Conservation (phyloP, 2,797 vertebrate species). For the Cuniculus paca region DNA sequence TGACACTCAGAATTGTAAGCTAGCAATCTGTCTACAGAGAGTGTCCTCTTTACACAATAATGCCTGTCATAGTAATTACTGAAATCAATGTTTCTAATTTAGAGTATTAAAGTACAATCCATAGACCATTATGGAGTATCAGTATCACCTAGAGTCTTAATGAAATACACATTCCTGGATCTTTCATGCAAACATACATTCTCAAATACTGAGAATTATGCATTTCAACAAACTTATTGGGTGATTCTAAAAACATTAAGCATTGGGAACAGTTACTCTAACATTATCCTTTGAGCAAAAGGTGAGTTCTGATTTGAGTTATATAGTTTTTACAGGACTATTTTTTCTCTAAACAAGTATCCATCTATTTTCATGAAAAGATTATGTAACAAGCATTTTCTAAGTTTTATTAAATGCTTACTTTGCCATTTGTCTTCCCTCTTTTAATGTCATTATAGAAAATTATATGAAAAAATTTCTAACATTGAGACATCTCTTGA, state of each 20-base stretch:
- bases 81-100: neutral
- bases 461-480: conserved; percentile 11
- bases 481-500: neutral
- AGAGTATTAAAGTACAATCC: neutral
- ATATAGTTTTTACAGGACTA: neutral
- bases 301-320: neutral
- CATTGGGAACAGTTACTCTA: neutral
- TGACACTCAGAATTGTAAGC: neutral
- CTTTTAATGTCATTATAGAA: neutral
- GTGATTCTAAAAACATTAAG: neutral
- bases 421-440: neutral
- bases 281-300: neutral
- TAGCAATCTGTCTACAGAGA: neutral
- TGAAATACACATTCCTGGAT: neutral
- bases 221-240: neutral
- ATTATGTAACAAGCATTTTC: neutral
- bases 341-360: neutral
- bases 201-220: neutral
- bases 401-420: neutral
- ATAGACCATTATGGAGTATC: neutral
- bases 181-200: neutral
- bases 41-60: neutral
- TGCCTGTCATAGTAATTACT: neutral
- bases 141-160: neutral
- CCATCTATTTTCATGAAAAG: neutral